phyloP scores from a whole-genome alignment of 2,888 invertebrate genomes.

The Corythucha ciliata region DNA sequence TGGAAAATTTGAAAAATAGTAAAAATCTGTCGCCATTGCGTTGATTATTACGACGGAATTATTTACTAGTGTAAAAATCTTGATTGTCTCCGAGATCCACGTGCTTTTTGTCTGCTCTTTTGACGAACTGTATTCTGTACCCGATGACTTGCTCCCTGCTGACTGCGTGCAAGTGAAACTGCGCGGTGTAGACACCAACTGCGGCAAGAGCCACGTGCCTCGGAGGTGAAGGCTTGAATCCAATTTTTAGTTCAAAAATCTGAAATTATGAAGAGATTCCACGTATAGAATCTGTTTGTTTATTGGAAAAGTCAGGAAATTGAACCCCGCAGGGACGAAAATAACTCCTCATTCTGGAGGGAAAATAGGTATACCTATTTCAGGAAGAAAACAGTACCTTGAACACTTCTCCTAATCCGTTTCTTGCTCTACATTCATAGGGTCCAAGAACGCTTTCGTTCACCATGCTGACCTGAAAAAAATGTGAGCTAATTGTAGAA shows the following conservation, averaged over 20 bases:
- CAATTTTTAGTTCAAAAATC: constrained; percentile 45
- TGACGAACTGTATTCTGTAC: constrained; percentile 32
- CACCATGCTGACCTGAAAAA: constrained; percentile 39
- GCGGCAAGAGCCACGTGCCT: constrained; percentile 23
- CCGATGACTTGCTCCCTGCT: constrained; percentile 30
- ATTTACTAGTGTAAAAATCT: constrained; percentile 32
- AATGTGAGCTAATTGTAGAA: constrained; percentile 5
- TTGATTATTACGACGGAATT: neutral
- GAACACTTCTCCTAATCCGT: constrained; percentile 34
- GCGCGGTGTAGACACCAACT: constrained; percentile 25
- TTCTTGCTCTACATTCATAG: constrained; percentile 33
- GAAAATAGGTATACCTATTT: neutral
- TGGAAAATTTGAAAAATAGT: constrained; percentile 7
- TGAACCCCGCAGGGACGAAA: too few species aligned
- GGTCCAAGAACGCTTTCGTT: constrained; percentile 40
- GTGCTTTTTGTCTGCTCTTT: constrained; percentile 19
- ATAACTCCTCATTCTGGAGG: neutral
- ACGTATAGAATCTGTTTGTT: too few species aligned
- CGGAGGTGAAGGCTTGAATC: constrained; percentile 48
- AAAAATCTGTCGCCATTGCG: too few species aligned
- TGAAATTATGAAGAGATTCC: constrained; percentile 32
- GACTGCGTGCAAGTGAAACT: constrained; percentile 27
- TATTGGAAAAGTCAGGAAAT: too few species aligned
- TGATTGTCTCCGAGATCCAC: constrained; percentile 29
- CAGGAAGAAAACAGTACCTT: constrained; percentile 34